Conservation (phyloP, 2,113 vertebrate genomes). For the Labeo catla region DNA sequence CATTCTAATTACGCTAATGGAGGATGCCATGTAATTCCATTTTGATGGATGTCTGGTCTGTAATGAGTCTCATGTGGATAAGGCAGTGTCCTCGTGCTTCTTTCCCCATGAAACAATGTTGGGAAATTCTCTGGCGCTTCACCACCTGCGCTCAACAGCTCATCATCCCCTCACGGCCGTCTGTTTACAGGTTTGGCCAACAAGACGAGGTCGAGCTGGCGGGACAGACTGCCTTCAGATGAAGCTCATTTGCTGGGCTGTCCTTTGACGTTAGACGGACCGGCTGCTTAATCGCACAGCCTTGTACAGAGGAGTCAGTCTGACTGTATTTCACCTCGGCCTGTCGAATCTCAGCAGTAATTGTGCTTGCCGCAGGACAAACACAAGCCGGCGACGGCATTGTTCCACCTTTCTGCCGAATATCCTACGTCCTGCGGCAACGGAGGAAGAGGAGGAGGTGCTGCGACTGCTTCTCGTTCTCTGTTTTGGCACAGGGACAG, state of each 20-base stretch:
- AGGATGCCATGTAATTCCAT: background rate
- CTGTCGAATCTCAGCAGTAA: slow-evolving; percentile 29
- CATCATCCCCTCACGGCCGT: background rate
- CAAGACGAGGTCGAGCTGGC: background rate
- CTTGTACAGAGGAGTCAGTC: slow-evolving; percentile 11
- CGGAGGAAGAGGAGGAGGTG: background rate
- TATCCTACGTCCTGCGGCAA: slow-evolving; percentile 44
- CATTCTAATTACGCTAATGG: slow-evolving; percentile 12
- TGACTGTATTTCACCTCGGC: background rate
- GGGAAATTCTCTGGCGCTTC: background rate
- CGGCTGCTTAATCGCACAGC: slow-evolving; percentile 30
- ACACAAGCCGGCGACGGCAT: slow-evolving; percentile 38
- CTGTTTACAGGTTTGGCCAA: background rate
- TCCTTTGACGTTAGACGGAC: slow-evolving; percentile 56
- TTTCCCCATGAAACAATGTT: background rate
- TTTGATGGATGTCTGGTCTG: background rate
- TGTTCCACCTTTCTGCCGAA: slow-evolving; percentile 58
- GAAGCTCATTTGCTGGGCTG: slow-evolving; percentile 58
- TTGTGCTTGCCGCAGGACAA: slow-evolving; percentile 1
- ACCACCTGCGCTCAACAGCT: background rate
- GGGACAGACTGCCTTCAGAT: slow-evolving; percentile 30
- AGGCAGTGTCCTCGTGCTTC: background rate
- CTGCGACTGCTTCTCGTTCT: background rate
- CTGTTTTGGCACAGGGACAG: slow-evolving; percentile 22
- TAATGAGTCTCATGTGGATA: slow-evolving; percentile 26